phyloP scores from a whole-genome alignment of 2,797 vertebrate species.

The Parotocinclus haroldoi region DNA sequence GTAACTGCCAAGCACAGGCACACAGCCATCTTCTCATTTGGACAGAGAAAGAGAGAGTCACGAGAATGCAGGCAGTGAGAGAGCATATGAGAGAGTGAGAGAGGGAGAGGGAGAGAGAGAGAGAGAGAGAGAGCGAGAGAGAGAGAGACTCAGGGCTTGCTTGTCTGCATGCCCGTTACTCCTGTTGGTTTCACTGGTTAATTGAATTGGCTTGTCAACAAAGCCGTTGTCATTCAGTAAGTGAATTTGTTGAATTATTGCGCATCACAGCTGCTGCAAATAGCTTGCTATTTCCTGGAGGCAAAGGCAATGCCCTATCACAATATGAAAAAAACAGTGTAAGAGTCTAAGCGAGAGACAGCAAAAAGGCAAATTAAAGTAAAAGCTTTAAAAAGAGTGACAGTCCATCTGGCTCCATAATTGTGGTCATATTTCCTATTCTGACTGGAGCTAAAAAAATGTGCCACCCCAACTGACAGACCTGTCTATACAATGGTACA shows the following conservation, averaged over 20 bases:
- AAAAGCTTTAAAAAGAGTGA: constrained; percentile 39
- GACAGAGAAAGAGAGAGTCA: constrained; percentile 40
- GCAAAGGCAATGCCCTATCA: constrained; percentile 72
- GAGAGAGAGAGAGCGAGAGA: constrained; percentile 34
- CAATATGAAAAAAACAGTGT: constrained; percentile 29
- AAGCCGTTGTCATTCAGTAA: constrained; percentile 87
- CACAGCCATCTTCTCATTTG: constrained; percentile 69
- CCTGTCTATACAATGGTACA: constrained; percentile 18
- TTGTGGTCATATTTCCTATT: constrained; percentile 35
- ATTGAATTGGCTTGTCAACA: constrained; percentile 91
- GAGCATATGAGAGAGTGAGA: not conserved
- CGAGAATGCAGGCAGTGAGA: not conserved
- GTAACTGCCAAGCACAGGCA: constrained; percentile 74
- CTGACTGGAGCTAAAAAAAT: constrained; percentile 29
- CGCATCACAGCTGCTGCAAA: constrained; percentile 79
- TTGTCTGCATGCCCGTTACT: constrained; percentile 68
- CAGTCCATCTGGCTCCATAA: constrained; percentile 33
- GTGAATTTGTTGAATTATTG: constrained; percentile 83
- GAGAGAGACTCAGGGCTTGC: constrained; percentile 40
- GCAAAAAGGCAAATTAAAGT: constrained; percentile 29
- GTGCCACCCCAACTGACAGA: constrained; percentile 36
- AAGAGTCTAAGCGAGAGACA: constrained; percentile 41
- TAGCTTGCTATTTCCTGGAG: constrained; percentile 78
- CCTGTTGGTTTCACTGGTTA: constrained; percentile 81
- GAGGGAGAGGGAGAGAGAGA: constrained; percentile 23